These are phyloP conservation scores for Hexactinellida sp. DNA, from an alignment of 37 sponge, comb jelly and placozoan genomes.

Conservation along the genomic window DNA sequence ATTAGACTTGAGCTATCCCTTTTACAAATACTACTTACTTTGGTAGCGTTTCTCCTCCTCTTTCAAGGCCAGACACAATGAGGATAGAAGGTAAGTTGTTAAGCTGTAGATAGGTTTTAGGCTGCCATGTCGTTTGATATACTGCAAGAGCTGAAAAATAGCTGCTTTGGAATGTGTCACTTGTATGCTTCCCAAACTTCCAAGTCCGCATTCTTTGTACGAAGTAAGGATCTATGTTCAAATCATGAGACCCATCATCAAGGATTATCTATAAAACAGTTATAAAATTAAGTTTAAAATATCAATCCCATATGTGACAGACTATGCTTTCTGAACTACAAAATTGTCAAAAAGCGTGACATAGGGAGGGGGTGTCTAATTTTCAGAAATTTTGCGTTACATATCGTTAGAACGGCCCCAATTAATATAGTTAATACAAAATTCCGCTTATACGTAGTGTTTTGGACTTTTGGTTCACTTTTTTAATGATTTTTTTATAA, in stretches of 20 bases:
- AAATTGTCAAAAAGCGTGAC: too few species aligned
- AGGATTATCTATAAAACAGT: background rate
- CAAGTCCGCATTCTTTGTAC: background rate
- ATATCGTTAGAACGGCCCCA: too few species aligned
- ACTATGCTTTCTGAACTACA: too few species aligned
- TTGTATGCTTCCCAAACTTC: background rate
- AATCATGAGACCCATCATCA: background rate
- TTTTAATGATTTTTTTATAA: too few species aligned
- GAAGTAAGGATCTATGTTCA: background rate
- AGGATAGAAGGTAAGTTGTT: background rate
- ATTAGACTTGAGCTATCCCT: too few species aligned
- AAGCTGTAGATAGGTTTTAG: background rate
- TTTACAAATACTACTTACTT: background rate
- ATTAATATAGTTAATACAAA: too few species aligned
- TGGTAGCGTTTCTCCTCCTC: constrained; percentile 9
- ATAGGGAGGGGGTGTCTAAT: too few species aligned
- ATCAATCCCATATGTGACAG: too few species aligned
- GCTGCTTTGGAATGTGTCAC: background rate
- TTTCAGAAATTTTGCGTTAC: too few species aligned
- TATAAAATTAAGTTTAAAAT: background rate
- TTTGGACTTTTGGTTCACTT: too few species aligned
- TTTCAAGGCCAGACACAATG: background rate
- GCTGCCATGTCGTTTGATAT: background rate
- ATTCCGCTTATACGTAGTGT: too few species aligned
- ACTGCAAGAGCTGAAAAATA: background rate